Conservation (phyloP, 2,797 vertebrate genomes). For the Propithecus perrieri region DNA sequence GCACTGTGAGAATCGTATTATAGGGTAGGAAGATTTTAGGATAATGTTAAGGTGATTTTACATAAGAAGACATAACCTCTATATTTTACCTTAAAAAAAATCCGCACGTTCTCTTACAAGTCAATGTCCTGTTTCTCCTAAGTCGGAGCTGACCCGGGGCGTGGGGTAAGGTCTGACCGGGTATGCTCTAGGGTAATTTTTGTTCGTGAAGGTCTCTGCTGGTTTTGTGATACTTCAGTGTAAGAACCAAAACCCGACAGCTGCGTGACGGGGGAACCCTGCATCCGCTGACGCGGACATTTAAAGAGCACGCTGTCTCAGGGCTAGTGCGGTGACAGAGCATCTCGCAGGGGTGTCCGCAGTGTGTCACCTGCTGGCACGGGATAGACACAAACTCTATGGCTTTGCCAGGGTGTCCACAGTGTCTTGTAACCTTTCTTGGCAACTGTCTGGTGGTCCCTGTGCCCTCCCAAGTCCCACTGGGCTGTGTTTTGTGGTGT, state of each 20-base stretch:
- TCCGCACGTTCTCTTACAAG: background rate
- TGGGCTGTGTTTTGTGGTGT: background rate
- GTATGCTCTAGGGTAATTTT: background rate
- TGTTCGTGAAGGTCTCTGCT: too few species aligned
- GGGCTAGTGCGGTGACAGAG: background rate
- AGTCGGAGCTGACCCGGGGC: background rate
- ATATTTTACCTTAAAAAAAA: background rate
- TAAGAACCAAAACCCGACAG: background rate
- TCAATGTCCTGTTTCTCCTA: background rate
- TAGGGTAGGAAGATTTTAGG: accelerated
- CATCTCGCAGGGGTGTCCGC: background rate
- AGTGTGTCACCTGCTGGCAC: background rate
- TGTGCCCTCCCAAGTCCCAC: background rate
- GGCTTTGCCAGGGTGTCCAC: background rate
- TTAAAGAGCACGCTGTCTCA: background rate
- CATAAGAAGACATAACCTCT: background rate
- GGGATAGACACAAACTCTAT: background rate
- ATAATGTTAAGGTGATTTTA: background rate
- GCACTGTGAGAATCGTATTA: background rate
- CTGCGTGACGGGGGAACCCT: accelerated
- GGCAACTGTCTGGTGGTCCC: background rate
- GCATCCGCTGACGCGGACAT: accelerated
- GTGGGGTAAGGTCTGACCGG: background rate
- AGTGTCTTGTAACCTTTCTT: background rate
- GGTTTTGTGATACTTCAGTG: background rate